A percentile compares a stretch with the other conserved stretches of the same genome.
Conservation (phyloP, 2,888 invertebrate species). For the Anagyrus pseudococci region DNA sequence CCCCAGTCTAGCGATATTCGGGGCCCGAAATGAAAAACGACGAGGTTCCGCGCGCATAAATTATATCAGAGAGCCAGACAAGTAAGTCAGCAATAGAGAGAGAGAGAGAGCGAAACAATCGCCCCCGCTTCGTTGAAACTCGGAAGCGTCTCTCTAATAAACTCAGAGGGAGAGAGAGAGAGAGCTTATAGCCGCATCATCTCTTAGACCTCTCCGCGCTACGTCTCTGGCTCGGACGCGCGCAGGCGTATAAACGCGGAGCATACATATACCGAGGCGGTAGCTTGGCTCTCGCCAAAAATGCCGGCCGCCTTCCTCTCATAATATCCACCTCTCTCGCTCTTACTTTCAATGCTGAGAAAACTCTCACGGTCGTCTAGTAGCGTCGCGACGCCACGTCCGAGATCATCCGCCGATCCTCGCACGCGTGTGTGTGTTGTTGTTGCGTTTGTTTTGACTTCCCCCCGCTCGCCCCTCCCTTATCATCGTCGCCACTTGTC, state of each 20-base stretch:
- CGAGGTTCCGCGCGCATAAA: background rate
- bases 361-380: conserved; percentile 42
- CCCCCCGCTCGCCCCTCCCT: no score
- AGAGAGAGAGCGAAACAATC: background rate
- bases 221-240: background rate
- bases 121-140: background rate
- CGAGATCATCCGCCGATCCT: conserved; percentile 41
- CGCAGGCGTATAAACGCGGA: background rate
- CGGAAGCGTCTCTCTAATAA: background rate
- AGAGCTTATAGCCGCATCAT: background rate
- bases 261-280: conserved; percentile 4
- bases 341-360: no score
- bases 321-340: background rate
- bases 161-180: background rate
- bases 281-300: conserved; percentile 23
- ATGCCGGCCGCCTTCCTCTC: conserved; percentile 1
- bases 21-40: background rate
- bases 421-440: conserved; percentile 29
- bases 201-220: background rate
- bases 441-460: no score
- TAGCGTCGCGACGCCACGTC: conserved; percentile 53
- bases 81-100: background rate
- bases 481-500: no score
- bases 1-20: no score
- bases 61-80: background rate